Conservation (phyloP, 1,140 invertebrate species). For the Neuroterus valhalla region DNA sequence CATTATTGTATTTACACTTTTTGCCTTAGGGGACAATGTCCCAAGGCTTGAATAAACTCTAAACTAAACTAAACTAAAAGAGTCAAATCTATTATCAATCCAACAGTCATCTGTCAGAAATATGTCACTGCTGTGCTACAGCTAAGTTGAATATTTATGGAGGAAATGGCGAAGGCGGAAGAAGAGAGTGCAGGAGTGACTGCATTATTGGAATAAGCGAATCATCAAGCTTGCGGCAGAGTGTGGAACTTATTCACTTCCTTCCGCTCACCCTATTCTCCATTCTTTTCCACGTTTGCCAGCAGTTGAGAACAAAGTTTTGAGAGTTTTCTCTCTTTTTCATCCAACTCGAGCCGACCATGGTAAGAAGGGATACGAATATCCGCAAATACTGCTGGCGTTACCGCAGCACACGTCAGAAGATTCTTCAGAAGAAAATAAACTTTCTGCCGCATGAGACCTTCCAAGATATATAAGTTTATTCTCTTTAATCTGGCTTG, state of each 20-base stretch:
- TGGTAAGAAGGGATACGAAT: constrained; percentile 5
- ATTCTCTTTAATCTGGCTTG: no score
- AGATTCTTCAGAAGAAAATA: not conserved
- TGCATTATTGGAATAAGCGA: constrained; percentile 26
- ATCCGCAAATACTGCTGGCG: constrained; percentile 14
- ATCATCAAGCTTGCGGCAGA: constrained; percentile 17
- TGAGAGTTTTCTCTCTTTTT: not conserved
- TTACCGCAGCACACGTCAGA: not conserved
- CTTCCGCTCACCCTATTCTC: not conserved
- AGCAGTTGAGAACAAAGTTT: constrained; percentile 18
- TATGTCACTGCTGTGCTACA: not conserved
- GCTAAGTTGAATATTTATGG: not conserved
- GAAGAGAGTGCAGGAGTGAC: not conserved
- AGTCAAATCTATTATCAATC: not conserved
- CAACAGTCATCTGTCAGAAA: not conserved
- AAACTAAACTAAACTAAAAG: no score
- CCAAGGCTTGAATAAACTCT: no score
- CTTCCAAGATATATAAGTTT: no score
- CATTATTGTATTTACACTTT: no score
- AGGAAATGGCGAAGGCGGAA: not conserved
- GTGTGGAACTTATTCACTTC: constrained; percentile 16
- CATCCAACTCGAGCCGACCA: not conserved
- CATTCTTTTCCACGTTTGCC: constrained; percentile 11
- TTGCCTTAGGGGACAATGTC: no score
- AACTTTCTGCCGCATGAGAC: not conserved